These are phyloP conservation scores for Centropus unirufus DNA, from an alignment of 2,113 vertebrate genomes.

Conservation along the genomic window DNA sequence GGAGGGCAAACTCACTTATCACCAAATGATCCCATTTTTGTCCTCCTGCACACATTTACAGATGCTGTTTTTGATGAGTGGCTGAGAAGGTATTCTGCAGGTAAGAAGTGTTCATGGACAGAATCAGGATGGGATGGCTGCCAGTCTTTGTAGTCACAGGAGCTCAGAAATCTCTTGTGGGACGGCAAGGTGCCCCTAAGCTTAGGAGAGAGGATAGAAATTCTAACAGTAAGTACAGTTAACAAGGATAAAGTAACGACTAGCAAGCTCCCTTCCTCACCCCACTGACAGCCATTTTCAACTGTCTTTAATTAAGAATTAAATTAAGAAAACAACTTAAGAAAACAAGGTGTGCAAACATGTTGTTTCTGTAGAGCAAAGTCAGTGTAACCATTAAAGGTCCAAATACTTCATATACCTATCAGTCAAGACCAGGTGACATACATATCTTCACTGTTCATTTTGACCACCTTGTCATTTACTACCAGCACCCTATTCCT, in stretches of 20 bases:
- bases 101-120: constrained; percentile 67
- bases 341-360: background rate
- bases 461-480: background rate
- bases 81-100: constrained; percentile 87
- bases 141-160: background rate
- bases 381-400: background rate
- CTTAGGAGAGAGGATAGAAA: background rate
- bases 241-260: background rate
- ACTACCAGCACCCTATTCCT: background rate
- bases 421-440: background rate
- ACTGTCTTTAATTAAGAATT: too few relatives aligned
- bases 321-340: background rate
- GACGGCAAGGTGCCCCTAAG: background rate
- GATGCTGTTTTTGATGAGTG: constrained; percentile 98
- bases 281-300: background rate
- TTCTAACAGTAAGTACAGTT: background rate
- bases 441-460: background rate
- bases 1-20: constrained; percentile 96
- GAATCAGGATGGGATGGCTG: background rate
- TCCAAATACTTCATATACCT: background rate
- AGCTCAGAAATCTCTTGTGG: background rate
- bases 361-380: background rate
- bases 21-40: constrained; percentile 96
- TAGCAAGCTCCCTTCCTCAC: background rate
- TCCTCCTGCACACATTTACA: constrained; percentile 94